Evolutionary conservation across 2,113 vertebrate genomes (phyloP), one percentile per base, ranked within the genome.

Genomic region (Symphodus melops): DNA sequence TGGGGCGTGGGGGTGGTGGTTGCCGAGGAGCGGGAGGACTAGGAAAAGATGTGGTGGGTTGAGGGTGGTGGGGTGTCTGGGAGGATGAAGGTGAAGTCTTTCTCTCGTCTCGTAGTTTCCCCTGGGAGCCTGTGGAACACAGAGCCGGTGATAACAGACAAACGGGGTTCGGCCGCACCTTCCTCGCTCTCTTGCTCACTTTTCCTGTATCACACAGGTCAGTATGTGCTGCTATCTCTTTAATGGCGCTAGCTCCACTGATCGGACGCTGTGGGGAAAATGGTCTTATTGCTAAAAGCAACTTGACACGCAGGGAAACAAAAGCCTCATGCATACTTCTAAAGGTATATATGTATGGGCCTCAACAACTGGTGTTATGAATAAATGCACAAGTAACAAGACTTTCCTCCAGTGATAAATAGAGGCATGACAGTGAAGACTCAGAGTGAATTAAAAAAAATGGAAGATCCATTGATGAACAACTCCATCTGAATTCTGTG

Each of bases 131-230:
- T 86, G 92, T 92, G 93, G 94, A 94, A 86, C 93, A 95, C 93
- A 91, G 94, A 95, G 93, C 89, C 92, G 91, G 93, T 94, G 96
- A 95, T 95, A 96, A 96, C 95, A 96, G 96, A 95, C 94, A 95
- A 90, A 94, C 89, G 93, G 90, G 37, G 89, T 92, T 90, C 92
- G 90, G 66, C 72, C 68, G 85, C 51, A 67, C 75, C 68, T 72
- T 68, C 61, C 75, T 72, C 74, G 72, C 82, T 73, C 79, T 76
- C 37, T 55, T 65, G 63, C 80, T 81, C 72, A 62, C 71, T 75
- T 75, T 67, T 70, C 49, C 16, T 89, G 92, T 95, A 94, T 95
- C 94, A 95, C 89, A 80, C 75, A 87, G 95, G 96, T 95, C 94
- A 96, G 86, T 75, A 70, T 44, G 64, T 88, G 92, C 89, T 82